These are phyloP conservation scores for Hipposideros larvatus DNA, from an alignment of 2,797 vertebrate species.

Conservation along the genomic window DNA sequence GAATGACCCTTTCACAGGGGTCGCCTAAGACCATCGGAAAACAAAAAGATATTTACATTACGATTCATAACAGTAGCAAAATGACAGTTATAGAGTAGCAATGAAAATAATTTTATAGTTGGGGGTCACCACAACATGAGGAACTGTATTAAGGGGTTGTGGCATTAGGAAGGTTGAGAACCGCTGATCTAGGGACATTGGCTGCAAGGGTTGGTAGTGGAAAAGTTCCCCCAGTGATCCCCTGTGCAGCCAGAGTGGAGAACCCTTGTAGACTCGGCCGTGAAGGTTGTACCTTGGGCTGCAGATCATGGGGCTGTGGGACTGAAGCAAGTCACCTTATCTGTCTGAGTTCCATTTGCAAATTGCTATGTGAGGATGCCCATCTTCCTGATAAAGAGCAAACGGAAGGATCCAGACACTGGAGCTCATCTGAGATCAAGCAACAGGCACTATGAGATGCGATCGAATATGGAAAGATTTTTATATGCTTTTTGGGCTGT, in stretches of 20 bases:
- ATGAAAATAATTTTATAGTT: too few species aligned
- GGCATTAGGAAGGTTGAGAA: too few species aligned
- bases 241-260: accelerated
- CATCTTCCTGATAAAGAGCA: background rate
- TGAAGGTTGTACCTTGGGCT: too few species aligned
- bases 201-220: accelerated
- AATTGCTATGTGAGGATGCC: background rate
- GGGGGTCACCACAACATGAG: too few species aligned
- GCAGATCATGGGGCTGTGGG: too few species aligned
- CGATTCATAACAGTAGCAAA: too few species aligned
- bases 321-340: background rate
- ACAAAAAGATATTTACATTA: too few species aligned
- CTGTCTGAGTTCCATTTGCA: background rate
- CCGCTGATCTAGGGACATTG: accelerated
- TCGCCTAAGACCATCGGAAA: too few species aligned
- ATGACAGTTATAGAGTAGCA: too few species aligned
- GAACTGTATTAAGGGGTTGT: too few species aligned
- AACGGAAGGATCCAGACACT: background rate
- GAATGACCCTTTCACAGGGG: too few species aligned
- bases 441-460: background rate
- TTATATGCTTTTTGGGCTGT: background rate
- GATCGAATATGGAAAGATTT: background rate
- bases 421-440: background rate
- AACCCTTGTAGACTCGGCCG: background rate
- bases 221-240: background rate